Evolutionary conservation across 2,888 invertebrate genomes (phyloP).

Genomic region (Mesopsocus fuscifrons): DNA sequence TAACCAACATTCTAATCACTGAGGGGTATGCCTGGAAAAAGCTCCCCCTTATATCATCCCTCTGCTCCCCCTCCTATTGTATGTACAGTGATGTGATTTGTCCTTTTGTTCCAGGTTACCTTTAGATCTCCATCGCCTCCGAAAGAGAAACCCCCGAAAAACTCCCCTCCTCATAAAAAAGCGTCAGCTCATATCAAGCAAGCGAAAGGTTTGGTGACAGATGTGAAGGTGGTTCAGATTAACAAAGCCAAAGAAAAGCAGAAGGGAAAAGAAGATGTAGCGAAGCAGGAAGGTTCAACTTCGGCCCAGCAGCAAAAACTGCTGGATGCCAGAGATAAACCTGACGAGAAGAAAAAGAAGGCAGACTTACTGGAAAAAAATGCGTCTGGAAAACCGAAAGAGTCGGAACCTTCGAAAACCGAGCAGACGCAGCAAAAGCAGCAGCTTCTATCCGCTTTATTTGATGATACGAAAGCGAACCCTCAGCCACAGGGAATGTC

Average conservation of each 20-base stretch:
- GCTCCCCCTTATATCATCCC: too few species aligned
- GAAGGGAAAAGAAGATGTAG: neutral
- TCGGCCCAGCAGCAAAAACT: slow-evolving; percentile 4
- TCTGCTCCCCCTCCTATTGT: too few species aligned
- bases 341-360: neutral
- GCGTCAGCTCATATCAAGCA: neutral
- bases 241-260: slow-evolving; percentile 4
- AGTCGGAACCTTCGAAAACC: neutral
- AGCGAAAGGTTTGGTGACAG: too few species aligned
- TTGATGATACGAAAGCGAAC: neutral
- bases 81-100: neutral
- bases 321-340: neutral
- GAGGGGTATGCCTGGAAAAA: slow-evolving; percentile 19
- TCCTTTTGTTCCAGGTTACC: slow-evolving; percentile 28
- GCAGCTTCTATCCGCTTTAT: neutral
- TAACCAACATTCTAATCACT: too few species aligned
- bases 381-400: neutral
- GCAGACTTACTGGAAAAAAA: neutral
- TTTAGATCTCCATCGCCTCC: slow-evolving; percentile 30
- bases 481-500: slow-evolving; percentile 4
- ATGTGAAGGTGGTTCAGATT: too few species aligned
- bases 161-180: neutral
- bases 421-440: neutral
- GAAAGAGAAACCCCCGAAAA: slow-evolving; percentile 14
- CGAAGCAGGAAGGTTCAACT: neutral